Percentiles rank a stretch among this genome's conserved stretches.
These are phyloP conservation scores for Anhinga rufa DNA, from an alignment of 2,113 vertebrate species.

Conservation along the genomic window DNA sequence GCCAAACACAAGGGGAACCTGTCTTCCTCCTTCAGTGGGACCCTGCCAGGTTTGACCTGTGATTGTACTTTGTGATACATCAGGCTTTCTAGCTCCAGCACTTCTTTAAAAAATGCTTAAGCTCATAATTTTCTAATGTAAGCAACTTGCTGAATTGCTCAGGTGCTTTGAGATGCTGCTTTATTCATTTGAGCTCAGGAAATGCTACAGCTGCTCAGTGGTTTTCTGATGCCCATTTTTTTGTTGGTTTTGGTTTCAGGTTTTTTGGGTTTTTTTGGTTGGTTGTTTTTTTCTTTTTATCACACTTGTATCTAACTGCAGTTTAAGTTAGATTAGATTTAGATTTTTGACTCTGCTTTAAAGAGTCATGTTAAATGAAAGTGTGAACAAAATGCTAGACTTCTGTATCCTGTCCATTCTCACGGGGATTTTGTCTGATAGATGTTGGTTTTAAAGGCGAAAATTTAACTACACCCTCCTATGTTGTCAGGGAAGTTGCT, in stretches of 20 bases:
- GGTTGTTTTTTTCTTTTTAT: neutral
- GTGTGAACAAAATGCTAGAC: neutral
- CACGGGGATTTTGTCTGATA: neutral
- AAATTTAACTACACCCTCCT: neutral
- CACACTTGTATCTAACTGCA: neutral
- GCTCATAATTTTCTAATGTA: neutral
- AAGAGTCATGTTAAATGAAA: neutral
- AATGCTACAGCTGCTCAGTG: neutral
- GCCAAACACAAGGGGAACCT: neutral
- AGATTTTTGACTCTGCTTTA: neutral
- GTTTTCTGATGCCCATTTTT: neutral
- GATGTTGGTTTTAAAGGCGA: neutral
- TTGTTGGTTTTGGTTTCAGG: neutral
- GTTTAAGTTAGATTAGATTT: neutral
- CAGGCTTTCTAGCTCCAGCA: neutral
- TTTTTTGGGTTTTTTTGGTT: too few relatives aligned
- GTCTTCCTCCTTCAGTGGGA: neutral
- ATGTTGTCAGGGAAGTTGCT: neutral
- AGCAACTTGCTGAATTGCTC: neutral
- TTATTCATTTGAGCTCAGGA: neutral
- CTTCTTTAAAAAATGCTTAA: neutral
- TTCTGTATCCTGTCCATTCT: neutral
- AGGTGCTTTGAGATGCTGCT: neutral
- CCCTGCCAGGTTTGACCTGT: neutral
- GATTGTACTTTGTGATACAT: neutral